phyloP scores from a whole-genome alignment of 1,140 invertebrate species.

The Aphaenogaster rudis region DNA sequence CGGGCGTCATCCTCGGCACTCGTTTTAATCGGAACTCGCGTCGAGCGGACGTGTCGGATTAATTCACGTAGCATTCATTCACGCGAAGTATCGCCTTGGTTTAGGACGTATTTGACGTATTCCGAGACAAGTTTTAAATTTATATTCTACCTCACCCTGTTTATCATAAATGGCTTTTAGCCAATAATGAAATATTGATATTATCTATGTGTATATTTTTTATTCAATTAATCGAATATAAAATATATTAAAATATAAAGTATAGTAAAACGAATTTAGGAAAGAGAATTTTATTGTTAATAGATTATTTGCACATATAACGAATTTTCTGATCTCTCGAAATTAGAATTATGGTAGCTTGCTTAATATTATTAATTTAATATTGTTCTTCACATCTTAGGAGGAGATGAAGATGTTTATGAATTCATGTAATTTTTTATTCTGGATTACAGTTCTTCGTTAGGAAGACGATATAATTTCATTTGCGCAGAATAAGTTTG shows the following conservation, averaged over 20 bases:
- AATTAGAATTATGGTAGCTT: not conserved
- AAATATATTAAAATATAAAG: not conserved
- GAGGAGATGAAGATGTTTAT: not conserved
- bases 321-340: not conserved
- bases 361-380: not conserved
- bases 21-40: slow-evolving; percentile 46
- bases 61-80: not conserved
- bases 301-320: not conserved
- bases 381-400: not conserved
- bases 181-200: not conserved
- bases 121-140: not conserved
- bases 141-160: not conserved
- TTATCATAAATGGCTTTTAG: not conserved
- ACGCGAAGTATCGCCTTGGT: not conserved
- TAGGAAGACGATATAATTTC: not conserved
- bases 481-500: slow-evolving; percentile 1
- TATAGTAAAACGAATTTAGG: not conserved
- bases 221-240: not conserved
- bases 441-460: not conserved
- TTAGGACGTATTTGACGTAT: not conserved
- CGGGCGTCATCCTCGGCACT: slow-evolving; percentile 39
- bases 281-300: not conserved
- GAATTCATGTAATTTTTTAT: not conserved
- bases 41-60: slow-evolving; percentile 33
- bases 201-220: not conserved